phyloP scores from a whole-genome alignment of 2,888 invertebrate species.

The Drosophila limbata region DNA sequence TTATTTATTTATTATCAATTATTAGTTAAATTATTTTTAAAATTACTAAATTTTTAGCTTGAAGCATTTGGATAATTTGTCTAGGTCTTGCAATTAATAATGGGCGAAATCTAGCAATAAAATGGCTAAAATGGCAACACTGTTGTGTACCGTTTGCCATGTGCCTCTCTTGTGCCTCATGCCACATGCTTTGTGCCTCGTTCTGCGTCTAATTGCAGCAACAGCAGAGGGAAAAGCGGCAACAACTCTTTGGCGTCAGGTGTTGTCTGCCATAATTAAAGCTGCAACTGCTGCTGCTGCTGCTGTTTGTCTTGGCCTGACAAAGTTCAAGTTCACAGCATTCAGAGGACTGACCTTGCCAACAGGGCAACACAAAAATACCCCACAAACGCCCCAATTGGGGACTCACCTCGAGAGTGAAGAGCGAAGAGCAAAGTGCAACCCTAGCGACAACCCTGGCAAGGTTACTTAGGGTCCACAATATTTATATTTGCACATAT shows the following conservation, averaged over 20 bases:
- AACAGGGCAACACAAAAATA: slow-evolving; percentile 33
- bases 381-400: slow-evolving; percentile 11
- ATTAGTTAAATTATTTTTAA: too few relatives aligned
- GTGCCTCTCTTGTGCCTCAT: not conserved
- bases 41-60: too few relatives aligned
- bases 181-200: slow-evolving; percentile 7
- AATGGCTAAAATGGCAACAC: too few relatives aligned
- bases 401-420: slow-evolving; percentile 36
- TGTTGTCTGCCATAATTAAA: slow-evolving; percentile 60
- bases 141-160: not conserved
- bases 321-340: slow-evolving; percentile 61
- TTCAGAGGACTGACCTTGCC: slow-evolving; percentile 49
- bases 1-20: too few relatives aligned
- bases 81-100: too few relatives aligned
- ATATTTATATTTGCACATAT: slow-evolving; percentile 22
- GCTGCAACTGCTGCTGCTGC: slow-evolving; percentile 26
- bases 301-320: slow-evolving; percentile 46
- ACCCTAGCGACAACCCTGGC: slow-evolving; percentile 20
- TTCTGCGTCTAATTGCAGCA: slow-evolving; percentile 51
- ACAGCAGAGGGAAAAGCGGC: not conserved
- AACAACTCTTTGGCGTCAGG: slow-evolving; percentile 33
- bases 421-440: slow-evolving; percentile 44
- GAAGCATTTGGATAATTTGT: too few relatives aligned
- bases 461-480: slow-evolving; percentile 36
- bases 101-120: too few relatives aligned